These are phyloP conservation scores for Syngnathus floridae DNA, from an alignment of 2,113 vertebrate species.

Conservation along the genomic window DNA sequence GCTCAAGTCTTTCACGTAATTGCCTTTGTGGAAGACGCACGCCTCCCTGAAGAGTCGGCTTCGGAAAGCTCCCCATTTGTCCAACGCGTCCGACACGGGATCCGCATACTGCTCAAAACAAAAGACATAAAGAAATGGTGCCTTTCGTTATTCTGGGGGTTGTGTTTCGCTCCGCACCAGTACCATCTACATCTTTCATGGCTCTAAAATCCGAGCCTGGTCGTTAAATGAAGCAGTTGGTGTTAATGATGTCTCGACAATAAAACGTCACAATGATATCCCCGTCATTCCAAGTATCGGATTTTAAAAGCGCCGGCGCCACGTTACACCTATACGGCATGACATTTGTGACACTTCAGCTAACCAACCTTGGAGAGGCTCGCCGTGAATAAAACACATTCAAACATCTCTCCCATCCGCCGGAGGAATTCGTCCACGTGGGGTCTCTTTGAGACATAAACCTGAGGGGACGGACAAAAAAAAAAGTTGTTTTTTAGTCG, in stretches of 20 bases:
- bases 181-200: too few relatives aligned
- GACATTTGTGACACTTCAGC: neutral
- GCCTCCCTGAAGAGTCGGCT: slow-evolving; percentile 92
- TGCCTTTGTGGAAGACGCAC: slow-evolving; percentile 92
- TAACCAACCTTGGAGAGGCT: slow-evolving; percentile 90
- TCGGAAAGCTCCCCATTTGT: slow-evolving; percentile 89
- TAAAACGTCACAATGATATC: too few relatives aligned
- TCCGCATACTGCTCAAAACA: slow-evolving; percentile 79
- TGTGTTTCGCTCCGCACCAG: too few relatives aligned
- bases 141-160: too few relatives aligned
- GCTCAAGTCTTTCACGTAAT: slow-evolving; percentile 96
- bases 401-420: slow-evolving; percentile 94
- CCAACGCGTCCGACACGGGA: slow-evolving; percentile 90
- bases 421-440: slow-evolving; percentile 92
- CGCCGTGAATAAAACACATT: slow-evolving; percentile 94
- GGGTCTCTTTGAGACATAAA: slow-evolving; percentile 91
- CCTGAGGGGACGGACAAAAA: slow-evolving; percentile 64
- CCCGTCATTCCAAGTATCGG: too few relatives aligned
- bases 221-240: neutral
- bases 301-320: slow-evolving; percentile 8
- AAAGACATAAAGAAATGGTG: neutral
- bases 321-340: neutral
- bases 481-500: neutral
- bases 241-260: neutral
- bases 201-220: neutral